Conservation (phyloP, 2,113 vertebrate species). For the Phalacrocorax brasilianus region DNA sequence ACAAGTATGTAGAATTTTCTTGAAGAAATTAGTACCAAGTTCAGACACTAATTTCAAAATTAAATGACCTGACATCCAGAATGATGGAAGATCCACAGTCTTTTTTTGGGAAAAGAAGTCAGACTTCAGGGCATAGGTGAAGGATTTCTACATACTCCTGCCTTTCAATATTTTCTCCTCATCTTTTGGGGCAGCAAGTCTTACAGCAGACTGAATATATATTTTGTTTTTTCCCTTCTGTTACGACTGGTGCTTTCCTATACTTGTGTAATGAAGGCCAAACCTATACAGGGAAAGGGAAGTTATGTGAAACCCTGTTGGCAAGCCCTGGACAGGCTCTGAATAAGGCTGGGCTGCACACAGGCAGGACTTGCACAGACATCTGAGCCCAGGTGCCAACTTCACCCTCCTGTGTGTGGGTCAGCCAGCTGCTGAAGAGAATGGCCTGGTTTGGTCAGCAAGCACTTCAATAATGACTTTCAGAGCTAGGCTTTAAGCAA, state of each 20-base stretch:
- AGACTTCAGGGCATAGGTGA: neutral
- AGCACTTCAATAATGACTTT: neutral
- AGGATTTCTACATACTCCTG: accelerated
- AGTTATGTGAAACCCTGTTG: neutral
- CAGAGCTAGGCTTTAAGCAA: neutral
- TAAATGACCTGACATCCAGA: neutral
- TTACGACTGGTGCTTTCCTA: neutral
- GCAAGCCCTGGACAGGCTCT: neutral
- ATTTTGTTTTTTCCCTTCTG: neutral
- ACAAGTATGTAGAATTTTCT: neutral
- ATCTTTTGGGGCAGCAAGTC: neutral
- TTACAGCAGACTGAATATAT: neutral
- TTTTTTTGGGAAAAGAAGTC: neutral
- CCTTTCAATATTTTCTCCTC: neutral
- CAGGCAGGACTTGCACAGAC: accelerated
- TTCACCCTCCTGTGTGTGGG: accelerated
- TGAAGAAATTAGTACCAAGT: neutral
- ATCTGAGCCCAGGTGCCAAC: neutral
- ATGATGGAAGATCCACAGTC: neutral
- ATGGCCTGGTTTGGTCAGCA: neutral
- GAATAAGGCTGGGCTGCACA: accelerated
- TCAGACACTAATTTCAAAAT: neutral
- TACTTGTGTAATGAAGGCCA: neutral
- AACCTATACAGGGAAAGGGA: neutral
- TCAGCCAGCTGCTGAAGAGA: neutral